A percentile compares a stretch with the other conserved stretches of the same genome.
Evolutionary conservation across 2,797 vertebrate genomes (phyloP).

Genomic region (Ctenosaura bakeri): DNA sequence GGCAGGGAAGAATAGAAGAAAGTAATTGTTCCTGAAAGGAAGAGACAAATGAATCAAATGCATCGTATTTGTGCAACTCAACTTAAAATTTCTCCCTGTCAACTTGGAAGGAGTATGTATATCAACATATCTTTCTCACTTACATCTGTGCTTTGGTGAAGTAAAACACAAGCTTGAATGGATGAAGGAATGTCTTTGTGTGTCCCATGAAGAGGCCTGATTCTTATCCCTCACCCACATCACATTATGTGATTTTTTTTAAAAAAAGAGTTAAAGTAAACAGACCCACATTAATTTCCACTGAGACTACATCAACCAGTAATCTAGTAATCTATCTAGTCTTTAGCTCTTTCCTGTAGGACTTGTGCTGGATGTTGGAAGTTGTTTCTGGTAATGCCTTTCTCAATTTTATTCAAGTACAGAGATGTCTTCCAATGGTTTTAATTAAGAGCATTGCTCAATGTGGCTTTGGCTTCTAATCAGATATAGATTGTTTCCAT

Average conservation of each 20-base stretch:
- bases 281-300: slow-evolving; percentile 65
- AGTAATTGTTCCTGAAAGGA: slow-evolving; percentile 60
- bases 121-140: slow-evolving; percentile 37
- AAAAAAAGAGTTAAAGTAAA: slow-evolving; percentile 40
- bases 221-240: too few relatives aligned
- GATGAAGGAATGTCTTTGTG: slow-evolving; percentile 29
- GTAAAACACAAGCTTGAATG: slow-evolving; percentile 25
- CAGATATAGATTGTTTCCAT: not conserved
- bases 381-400: slow-evolving; percentile 44
- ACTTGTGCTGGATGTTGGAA: slow-evolving; percentile 29
- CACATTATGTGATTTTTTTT: not conserved
- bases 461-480: not conserved
- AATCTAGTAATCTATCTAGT: slow-evolving; percentile 7
- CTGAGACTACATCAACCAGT: slow-evolving; percentile 58
- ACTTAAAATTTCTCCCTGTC: slow-evolving; percentile 14
- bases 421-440: not conserved
- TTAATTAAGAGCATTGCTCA: slow-evolving; percentile 3
- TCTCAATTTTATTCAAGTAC: not conserved
- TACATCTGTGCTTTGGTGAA: slow-evolving; percentile 38
- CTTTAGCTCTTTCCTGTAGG: slow-evolving; percentile 20
- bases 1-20: slow-evolving; percentile 60
- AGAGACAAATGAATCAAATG: slow-evolving; percentile 36
- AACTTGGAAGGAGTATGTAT: slow-evolving; percentile 8
- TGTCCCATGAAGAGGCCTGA: slow-evolving; percentile 6
- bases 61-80: slow-evolving; percentile 56